These are phyloP conservation scores for Panthera leo DNA, from an alignment of 2,113 vertebrate species.

Conservation along the genomic window DNA sequence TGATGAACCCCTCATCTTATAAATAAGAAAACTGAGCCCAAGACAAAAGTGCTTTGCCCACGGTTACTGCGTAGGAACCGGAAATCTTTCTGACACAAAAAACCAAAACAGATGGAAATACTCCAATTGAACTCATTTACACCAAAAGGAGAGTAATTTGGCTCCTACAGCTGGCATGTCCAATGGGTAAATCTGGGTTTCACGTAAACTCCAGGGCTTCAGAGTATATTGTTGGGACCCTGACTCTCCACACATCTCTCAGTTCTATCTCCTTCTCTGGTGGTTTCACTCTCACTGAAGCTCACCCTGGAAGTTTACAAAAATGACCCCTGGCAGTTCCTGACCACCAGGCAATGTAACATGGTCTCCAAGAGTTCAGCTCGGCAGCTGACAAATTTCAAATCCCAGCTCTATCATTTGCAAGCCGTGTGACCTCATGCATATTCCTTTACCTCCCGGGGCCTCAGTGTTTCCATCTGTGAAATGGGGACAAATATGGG, in stretches of 20 bases:
- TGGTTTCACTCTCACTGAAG: neutral
- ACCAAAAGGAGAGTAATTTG: neutral
- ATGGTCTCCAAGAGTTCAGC: neutral
- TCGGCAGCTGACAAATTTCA: neutral
- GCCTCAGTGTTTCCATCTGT: neutral
- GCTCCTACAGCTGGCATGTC: neutral
- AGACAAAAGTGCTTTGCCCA: neutral
- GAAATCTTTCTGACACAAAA: neutral
- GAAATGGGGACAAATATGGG: neutral
- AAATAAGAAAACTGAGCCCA: neutral
- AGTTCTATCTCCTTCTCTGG: too few relatives aligned
- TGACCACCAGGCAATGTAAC: neutral
- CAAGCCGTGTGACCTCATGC: neutral
- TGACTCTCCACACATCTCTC: neutral
- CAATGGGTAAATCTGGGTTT: neutral
- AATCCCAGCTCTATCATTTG: neutral
- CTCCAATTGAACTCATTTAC: neutral
- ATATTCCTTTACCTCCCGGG: neutral
- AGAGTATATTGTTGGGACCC: accelerated
- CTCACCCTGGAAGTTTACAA: neutral
- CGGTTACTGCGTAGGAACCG: neutral
- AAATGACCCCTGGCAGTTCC: neutral
- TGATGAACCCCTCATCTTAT: neutral
- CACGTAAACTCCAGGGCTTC: neutral
- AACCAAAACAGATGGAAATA: neutral